Evolutionary conservation across 2,888 invertebrate species (phyloP), one percentile per base, ranked within the genome.

Genomic region (Thyatira batis): DNA sequence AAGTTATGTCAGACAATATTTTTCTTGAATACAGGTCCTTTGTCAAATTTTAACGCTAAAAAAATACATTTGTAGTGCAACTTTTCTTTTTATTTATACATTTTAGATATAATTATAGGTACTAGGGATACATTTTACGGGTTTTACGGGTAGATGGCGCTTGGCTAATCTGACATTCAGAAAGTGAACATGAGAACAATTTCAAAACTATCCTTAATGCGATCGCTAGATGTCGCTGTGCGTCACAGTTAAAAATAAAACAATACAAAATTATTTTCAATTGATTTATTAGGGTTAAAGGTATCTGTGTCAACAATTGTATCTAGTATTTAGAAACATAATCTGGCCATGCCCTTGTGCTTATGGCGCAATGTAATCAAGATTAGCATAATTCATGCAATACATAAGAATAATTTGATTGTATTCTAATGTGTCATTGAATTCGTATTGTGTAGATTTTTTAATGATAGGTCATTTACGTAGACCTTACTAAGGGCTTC

Each of bases 381-480:
- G 48, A 27, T 48, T 48, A 48, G 48, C 48, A 48, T 48, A 13
- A 25, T 10, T 8, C 28, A 48, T 27, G 17, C 48, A 48, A 48
- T 48, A n/a, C n/a, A 10, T 20, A 23, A 21, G 13, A 23, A 28
- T 10, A 39, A 39, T 17, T 8, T 17, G 27, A 48, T 48, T 48
- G 48, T 48, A 48, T 48, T 48, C 17, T 48, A 48, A 48, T 48
- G 11, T 48, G 27, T 17, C 1, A 48, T 27, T 28, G 10, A 9
- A 27, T 17, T 6, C 17, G 9, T 48, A 17, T 28, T 48, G 20
- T 48, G 10, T 27, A 28, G 17, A 27, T 27, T 48, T 27, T 20
- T 27, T 17, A 48, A 28, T 20, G 28, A 39, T 39, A 17, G 6
- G 46, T 27, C 27, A 48, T 11, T 48, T 27, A 48, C 27, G 27